These are phyloP conservation scores for Thymelicus sylvestris DNA, from an alignment of 2,888 invertebrate species.

Conservation along the genomic window DNA sequence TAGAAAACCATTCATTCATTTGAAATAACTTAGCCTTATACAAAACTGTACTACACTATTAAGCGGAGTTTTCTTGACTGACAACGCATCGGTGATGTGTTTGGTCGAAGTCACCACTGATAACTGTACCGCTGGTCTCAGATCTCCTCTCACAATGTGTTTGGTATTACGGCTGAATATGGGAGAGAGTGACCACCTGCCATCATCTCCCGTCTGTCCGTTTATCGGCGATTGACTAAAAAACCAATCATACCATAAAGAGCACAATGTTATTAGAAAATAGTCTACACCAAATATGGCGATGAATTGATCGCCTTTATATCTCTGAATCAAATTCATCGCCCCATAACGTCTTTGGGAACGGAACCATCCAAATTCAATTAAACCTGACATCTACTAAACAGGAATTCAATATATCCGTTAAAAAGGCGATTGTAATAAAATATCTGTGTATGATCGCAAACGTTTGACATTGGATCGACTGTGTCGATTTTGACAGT, in stretches of 20 bases:
- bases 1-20: too few species aligned
- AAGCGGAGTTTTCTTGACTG: too few species aligned
- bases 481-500: conserved; percentile 77
- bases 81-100: too few species aligned
- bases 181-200: background rate
- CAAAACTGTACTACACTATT: too few species aligned
- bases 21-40: too few species aligned
- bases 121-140: too few species aligned
- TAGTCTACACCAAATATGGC: conserved; percentile 1
- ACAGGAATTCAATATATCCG: conserved; percentile 43
- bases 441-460: conserved; percentile 66
- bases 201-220: too few species aligned
- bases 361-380: conserved; percentile 34
- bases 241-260: conserved; percentile 1
- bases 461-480: conserved; percentile 73
- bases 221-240: background rate
- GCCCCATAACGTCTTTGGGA: conserved; percentile 19
- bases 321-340: conserved; percentile 18
- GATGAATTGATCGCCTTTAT: conserved; percentile 8
- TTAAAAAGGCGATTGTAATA: conserved; percentile 63
- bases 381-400: conserved; percentile 36
- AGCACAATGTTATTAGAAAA: background rate
- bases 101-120: too few species aligned
- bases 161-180: background rate
- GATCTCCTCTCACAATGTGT: background rate